Evolutionary conservation across 2,113 vertebrate genomes (phyloP), one percentile per base, ranked within the genome.

Genomic region (Prinia subflava): DNA sequence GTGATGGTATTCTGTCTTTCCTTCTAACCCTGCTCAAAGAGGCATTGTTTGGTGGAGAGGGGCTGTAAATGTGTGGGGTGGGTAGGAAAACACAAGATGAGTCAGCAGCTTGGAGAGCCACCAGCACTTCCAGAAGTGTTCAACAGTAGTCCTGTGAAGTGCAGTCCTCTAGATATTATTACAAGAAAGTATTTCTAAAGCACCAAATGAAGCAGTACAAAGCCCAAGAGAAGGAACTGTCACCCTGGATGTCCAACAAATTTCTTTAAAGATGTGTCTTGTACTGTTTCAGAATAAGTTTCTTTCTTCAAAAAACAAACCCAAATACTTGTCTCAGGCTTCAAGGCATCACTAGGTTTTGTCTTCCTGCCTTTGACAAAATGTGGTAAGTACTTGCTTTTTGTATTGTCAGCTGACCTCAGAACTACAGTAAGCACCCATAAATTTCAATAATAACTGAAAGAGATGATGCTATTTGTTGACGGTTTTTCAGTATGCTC

Each of bases 381-480:
- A 78, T 64, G 16, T 27, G 55, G n/a, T 0, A 2, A 88, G 21
- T 70, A 31, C 63, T 80, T 87, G 23, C 3, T 86, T 62, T 83
- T 89, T n/a, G 16, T 87, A 33, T 60, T 75, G 65, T 71, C 20
- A 41, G 18, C 20, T 86, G 63, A 82, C 77, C 62, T 91, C 74
- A 75, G 42, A 93, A 52, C 41, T 82, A 49, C 28, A 62, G 35
- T 49, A 87, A 44, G 15, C 7, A 59, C 20, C 41, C 39, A 10
- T 35, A 73, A 57, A 44, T 88, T 94, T 88, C 17, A 85, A 90
- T 85, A 83, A 62, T 64, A 76, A 63, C 60, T 67, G 27, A 71
- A 89, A 75, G 10, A 25, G 5, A 3, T 76, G 7, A 19, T 90
- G 24, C 13, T 59, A 13, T 21, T 68, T 10, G 65, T 83, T 52